Base-by-base conservation (phyloP, 64 coral and sea anemone genomes). In the Stichodactyla mertensii region DNA sequence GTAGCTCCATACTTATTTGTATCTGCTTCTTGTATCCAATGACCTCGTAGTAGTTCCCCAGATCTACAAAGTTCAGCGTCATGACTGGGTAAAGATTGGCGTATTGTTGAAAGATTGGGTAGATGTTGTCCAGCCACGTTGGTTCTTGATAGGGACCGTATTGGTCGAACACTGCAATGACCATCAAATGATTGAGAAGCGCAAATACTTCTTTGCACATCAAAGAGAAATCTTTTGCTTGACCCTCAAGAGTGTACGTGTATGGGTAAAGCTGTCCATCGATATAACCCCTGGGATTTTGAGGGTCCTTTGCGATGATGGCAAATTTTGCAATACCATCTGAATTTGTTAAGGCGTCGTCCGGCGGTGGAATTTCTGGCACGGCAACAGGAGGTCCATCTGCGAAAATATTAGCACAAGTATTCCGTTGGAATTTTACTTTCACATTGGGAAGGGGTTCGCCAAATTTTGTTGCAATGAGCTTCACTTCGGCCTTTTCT, bases 1-100 rank as follows among this genome's bases (percentile, higher is more conserved):
- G 91, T 19, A 96, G 55, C 20, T 85, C 61, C 80, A 96, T 78
- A 8, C 85, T 92, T 85, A 88, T 80, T 88, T 26, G 86, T 8
- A 92, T 96, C 11, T 84, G 59, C 1, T 45, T 86, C 7, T 57
- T 86, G 19, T 78, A 54, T 5, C 59, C 55, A 18, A 55, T 57
- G 13, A 96, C 94, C 9, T 96, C 88, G 15, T 96, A 87, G 60
- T 96, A 96, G 85, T 96, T 93, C 70, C 91, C 94, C 22, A 96
- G 64, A 77, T 96, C 88, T 23, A 97, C 79, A 31, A 97, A 88
- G 56, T 97, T 86, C 4, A 88, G 59, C 4, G 94, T 90, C 94
- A 97, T 97, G 0, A 90, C 94, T 18, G 94, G 94, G 71, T 85
- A 93, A 57, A 97, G 86, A 52, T 90, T 93, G 7, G 94, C 94